Percentiles rank a stretch among this genome's conserved stretches.
Evolutionary conservation across 2,797 vertebrate species (phyloP).

Genomic region (Sciaenops ocellatus): DNA sequence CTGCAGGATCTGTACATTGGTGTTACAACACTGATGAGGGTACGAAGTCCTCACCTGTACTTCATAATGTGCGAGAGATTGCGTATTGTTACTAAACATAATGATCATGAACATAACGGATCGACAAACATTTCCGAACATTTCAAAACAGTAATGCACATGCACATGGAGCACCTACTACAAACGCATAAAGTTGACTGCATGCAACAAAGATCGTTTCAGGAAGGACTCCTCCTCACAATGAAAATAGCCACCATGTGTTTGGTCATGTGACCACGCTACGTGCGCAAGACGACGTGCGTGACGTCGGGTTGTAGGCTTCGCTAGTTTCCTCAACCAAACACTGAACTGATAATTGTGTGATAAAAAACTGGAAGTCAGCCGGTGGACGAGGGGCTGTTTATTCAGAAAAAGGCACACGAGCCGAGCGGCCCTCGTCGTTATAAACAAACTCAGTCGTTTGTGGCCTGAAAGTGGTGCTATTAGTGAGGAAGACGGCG

Average conservation of each 20-base stretch:
- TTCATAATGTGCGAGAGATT: not conserved
- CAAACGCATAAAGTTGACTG: not conserved
- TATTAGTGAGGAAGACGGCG: slow-evolving; percentile 29
- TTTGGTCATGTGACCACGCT: slow-evolving; percentile 81
- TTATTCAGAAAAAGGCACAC: slow-evolving; percentile 19
- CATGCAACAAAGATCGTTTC: not conserved
- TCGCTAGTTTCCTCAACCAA: slow-evolving; percentile 80
- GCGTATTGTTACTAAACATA: not conserved
- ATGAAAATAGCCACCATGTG: slow-evolving; percentile 81
- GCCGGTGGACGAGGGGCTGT: slow-evolving; percentile 55
- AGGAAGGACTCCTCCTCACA: not conserved
- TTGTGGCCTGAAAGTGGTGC: slow-evolving; percentile 4
- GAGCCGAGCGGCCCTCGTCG: slow-evolving; percentile 2
- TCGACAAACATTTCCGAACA: not conserved
- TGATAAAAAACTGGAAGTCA: slow-evolving; percentile 70
- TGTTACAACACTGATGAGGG: slow-evolving; percentile 11
- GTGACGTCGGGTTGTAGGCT: slow-evolving; percentile 77
- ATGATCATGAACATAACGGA: not conserved
- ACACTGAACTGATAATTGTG: slow-evolving; percentile 73
- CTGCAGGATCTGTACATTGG: not conserved
- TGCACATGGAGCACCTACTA: accelerated
- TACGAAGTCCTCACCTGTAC: not conserved
- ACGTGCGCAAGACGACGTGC: slow-evolving; percentile 65
- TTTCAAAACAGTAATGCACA: not conserved
- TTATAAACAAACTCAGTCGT: slow-evolving; percentile 10